phyloP scores from a whole-genome alignment of 2,113 vertebrate genomes.

The Patagioenas fasciata region DNA sequence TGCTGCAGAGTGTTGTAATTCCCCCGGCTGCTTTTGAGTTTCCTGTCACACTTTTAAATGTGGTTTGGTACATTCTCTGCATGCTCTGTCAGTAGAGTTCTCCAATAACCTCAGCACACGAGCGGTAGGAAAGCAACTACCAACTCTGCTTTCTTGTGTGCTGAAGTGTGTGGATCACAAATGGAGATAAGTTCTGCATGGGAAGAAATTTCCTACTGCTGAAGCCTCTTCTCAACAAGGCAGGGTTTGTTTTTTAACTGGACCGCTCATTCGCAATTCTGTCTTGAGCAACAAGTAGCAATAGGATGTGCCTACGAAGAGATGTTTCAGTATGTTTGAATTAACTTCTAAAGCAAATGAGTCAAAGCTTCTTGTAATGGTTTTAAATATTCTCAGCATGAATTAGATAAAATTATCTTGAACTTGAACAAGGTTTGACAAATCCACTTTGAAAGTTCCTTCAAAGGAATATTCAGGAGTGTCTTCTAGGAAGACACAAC shows the following conservation, averaged over 20 bases:
- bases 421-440: not conserved
- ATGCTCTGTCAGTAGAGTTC: conserved; percentile 64
- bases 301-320: not conserved
- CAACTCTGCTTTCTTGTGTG: not conserved
- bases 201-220: not conserved
- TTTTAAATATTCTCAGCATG: not conserved
- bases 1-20: conserved; percentile 58
- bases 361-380: not conserved
- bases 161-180: not conserved
- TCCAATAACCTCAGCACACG: conserved; percentile 10
- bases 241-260: not conserved
- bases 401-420: not conserved
- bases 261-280: not conserved
- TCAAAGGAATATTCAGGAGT: not conserved
- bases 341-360: not conserved
- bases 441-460: not conserved
- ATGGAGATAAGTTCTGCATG: not conserved
- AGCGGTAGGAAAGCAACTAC: not conserved
- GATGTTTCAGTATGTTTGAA: not conserved
- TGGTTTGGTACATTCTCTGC: conserved; percentile 64
- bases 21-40: conserved; percentile 67
- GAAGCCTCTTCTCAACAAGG: not conserved
- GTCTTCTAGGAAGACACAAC: not conserved
- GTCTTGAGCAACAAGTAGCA: not conserved
- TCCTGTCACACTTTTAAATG: conserved; percentile 64